A percentile compares a stretch with the other conserved stretches of the same genome.
phyloP scores from a whole-genome alignment of 2,888 invertebrate species.

The Erannis defoliaria region DNA sequence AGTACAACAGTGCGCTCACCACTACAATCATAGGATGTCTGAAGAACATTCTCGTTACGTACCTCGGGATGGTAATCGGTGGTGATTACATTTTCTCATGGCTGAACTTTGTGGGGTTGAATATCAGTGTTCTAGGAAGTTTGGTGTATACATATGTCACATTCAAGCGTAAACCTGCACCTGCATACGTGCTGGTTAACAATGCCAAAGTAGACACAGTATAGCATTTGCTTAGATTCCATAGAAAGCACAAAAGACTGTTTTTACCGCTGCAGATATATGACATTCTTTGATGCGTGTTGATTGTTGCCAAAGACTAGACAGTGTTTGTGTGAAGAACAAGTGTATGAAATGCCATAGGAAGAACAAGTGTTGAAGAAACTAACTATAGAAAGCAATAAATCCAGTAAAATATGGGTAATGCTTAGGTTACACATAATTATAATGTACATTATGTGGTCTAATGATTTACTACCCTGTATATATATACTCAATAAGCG shows the following conservation, averaged over 20 bases:
- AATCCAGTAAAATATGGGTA: not conserved
- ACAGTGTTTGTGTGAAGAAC: slow-evolving; percentile 39
- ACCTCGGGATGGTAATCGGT: slow-evolving; percentile 98
- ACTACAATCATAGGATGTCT: slow-evolving; percentile 99
- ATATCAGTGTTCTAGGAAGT: slow-evolving; percentile 96
- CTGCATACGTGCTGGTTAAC: slow-evolving; percentile 64
- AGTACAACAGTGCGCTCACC: slow-evolving; percentile 98
- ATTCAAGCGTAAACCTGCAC: slow-evolving; percentile 88
- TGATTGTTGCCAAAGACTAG: slow-evolving; percentile 72
- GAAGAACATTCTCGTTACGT: slow-evolving; percentile 99
- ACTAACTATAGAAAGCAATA: not conserved
- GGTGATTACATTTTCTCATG: slow-evolving; percentile 98
- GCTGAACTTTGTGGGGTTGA: slow-evolving; percentile 98
- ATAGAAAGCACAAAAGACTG: slow-evolving; percentile 52
- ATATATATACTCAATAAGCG: too few relatives aligned
- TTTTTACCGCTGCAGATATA: slow-evolving; percentile 48
- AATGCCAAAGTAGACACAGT: slow-evolving; percentile 75
- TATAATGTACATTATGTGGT: too few relatives aligned
- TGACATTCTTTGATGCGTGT: slow-evolving; percentile 58
- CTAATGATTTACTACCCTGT: too few relatives aligned
- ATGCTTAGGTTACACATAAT: not conserved
- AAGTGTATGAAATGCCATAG: slow-evolving; percentile 12
- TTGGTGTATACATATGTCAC: slow-evolving; percentile 95
- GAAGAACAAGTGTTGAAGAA: not conserved
- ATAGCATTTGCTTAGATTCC: slow-evolving; percentile 55